A percentile compares a stretch with the other conserved stretches of the same genome.
Evolutionary conservation across 2,888 invertebrate species (phyloP).

Genomic region (Stenodera caucasica): DNA sequence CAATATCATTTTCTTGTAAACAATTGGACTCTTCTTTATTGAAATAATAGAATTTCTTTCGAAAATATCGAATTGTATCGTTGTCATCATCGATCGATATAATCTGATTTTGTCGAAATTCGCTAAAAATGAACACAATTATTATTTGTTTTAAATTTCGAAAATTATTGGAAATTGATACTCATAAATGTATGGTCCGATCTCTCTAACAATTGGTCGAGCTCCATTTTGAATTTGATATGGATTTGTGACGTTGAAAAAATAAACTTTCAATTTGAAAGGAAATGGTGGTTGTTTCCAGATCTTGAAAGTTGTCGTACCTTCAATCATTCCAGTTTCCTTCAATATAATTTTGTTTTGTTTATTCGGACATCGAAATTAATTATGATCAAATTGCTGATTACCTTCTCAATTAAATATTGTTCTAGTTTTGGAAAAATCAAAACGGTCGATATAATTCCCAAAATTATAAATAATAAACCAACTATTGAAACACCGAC

Average conservation of each 20-base stretch:
- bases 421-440: conserved; percentile 18
- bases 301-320: conserved; percentile 60
- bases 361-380: too few species aligned
- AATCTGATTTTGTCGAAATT: conserved; percentile 38
- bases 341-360: conserved; percentile 44
- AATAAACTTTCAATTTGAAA: conserved; percentile 59
- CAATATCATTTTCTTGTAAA: conserved; percentile 57
- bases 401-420: conserved; percentile 11
- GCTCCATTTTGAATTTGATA: conserved; percentile 60
- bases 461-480: neutral
- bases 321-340: conserved; percentile 62
- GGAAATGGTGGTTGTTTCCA: conserved; percentile 65
- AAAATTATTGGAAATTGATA: too few species aligned
- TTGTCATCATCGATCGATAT: conserved; percentile 52
- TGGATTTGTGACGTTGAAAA: conserved; percentile 65
- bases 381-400: too few species aligned
- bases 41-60: conserved; percentile 60
- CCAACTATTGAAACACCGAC: neutral
- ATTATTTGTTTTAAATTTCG: too few species aligned
- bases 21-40: conserved; percentile 58
- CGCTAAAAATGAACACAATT: conserved; percentile 40
- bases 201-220: conserved; percentile 61
- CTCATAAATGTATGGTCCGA: conserved; percentile 68
- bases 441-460: neutral
- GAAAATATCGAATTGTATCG: conserved; percentile 61